Evolutionary conservation across 2,888 invertebrate genomes (phyloP).

Genomic region (Latheticus oryzae): DNA sequence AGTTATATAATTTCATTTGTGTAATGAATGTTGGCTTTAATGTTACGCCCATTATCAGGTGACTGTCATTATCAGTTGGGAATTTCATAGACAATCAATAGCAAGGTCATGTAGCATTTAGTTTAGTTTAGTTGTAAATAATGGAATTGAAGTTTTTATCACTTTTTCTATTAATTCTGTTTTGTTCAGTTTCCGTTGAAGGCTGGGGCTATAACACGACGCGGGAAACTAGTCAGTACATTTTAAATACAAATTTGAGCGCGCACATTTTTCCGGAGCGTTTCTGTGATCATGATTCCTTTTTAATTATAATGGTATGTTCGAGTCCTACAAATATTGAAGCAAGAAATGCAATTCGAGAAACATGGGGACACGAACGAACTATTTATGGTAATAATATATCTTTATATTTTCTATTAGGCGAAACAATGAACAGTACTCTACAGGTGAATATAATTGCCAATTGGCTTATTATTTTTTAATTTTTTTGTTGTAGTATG

Average conservation of each 20-base stretch:
- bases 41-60: no score
- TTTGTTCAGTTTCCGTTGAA: conserved; percentile 61
- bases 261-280: conserved; percentile 50
- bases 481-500: conserved; percentile 31
- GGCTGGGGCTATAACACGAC: conserved; percentile 84
- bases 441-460: conserved; percentile 63
- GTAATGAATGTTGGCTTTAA: no score
- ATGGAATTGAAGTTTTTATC: no score
- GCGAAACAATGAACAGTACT: conserved; percentile 69
- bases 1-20: no score
- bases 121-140: no score
- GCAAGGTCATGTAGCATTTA: no score
- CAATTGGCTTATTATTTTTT: neutral
- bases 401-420: conserved; percentile 71
- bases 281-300: conserved; percentile 56
- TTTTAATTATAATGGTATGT: conserved; percentile 80
- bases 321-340: conserved; percentile 78
- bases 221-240: conserved; percentile 77
- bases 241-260: conserved; percentile 63
- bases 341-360: conserved; percentile 74
- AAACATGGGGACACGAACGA: conserved; percentile 74
- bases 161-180: conserved; percentile 22
- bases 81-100: no score
- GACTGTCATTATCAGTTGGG: no score
- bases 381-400: conserved; percentile 62